Evolutionary conservation across 2,888 invertebrate species (phyloP).

Genomic region (Agelastica alni): DNA sequence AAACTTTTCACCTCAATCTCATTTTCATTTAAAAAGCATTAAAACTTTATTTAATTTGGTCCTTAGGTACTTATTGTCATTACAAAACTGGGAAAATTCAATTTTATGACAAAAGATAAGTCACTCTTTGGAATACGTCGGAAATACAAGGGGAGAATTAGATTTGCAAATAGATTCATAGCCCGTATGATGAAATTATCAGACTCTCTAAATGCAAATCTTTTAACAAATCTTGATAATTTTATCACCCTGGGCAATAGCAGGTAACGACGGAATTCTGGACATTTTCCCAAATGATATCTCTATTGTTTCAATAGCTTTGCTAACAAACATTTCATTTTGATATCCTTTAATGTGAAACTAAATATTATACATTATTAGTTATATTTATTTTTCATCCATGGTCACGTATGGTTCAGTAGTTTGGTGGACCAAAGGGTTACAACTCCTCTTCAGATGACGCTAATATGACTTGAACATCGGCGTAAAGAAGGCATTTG

Average conservation of each 20-base stretch:
- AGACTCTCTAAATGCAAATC: conserved; percentile 35
- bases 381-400: too few species aligned
- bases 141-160: conserved; percentile 24
- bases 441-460: too few species aligned
- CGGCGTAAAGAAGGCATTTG: too few species aligned
- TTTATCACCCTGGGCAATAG: conserved; percentile 1
- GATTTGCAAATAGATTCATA: conserved; percentile 31
- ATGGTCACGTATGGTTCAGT: too few species aligned
- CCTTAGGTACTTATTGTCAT: conserved; percentile 7
- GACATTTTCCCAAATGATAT: neutral
- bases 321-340: neutral
- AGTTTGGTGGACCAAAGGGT: too few species aligned
- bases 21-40: conserved; percentile 6
- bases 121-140: conserved; percentile 14
- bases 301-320: neutral
- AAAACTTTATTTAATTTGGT: conserved; percentile 11
- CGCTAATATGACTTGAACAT: too few species aligned
- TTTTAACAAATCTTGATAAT: conserved; percentile 29
- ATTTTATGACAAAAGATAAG: conserved; percentile 17
- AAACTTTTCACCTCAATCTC: too few species aligned
- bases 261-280: neutral
- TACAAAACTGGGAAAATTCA: conserved; percentile 18
- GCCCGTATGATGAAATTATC: conserved; percentile 25
- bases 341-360: neutral
- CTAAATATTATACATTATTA: too few species aligned